A percentile compares a stretch with the other conserved stretches of the same genome.
phyloP scores from a whole-genome alignment of 2,797 vertebrate genomes.

The Sternotherus odoratus region DNA sequence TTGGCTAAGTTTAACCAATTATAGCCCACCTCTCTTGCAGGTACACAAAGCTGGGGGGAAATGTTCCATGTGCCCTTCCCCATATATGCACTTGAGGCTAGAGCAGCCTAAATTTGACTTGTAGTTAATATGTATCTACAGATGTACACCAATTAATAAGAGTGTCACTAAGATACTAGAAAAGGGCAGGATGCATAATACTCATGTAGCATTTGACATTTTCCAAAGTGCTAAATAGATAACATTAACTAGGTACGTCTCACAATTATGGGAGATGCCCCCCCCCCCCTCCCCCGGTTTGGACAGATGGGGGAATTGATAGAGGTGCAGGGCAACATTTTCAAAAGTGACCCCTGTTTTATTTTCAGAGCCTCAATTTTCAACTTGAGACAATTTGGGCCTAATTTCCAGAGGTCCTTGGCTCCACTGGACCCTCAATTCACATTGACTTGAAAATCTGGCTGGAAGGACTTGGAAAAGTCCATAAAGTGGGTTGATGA shows the following conservation, averaged over 20 bases:
- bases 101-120: not conserved
- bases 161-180: not conserved
- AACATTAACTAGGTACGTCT: not conserved
- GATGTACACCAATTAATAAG: not conserved
- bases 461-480: constrained; percentile 6
- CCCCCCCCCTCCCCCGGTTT: accelerated
- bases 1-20: not conserved
- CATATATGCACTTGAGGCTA: not conserved
- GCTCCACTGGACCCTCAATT: not conserved
- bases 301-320: not conserved
- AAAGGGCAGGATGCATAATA: not conserved
- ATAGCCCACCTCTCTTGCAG: not conserved
- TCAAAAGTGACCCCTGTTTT: not conserved
- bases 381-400: not conserved
- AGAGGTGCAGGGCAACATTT: not conserved
- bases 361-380: constrained; percentile 25
- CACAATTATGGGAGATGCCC: not conserved
- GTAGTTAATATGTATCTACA: not conserved
- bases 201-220: not conserved
- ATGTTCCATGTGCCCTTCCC: not conserved
- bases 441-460: constrained; percentile 1
- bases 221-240: not conserved
- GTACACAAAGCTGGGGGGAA: not conserved
- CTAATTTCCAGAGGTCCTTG: not conserved
- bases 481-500: constrained; percentile 29